Evolutionary conservation across 2,888 invertebrate species (phyloP).

Genomic region (Cerastis leucographa): DNA sequence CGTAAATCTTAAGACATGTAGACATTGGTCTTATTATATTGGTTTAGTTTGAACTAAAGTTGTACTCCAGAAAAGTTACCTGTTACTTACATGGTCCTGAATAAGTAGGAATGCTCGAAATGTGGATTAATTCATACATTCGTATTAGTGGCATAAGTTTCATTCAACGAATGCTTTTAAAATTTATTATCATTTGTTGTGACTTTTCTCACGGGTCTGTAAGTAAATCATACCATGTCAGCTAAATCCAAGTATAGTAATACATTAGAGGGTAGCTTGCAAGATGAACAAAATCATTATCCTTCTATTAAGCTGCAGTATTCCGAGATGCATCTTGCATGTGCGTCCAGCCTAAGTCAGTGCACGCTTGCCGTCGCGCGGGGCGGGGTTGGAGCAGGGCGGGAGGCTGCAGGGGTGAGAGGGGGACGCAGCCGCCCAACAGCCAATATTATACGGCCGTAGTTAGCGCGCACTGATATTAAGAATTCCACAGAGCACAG

Average conservation of each 20-base stretch:
- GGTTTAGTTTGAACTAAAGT: not conserved
- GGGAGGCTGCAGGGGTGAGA: slow-evolving; percentile 43
- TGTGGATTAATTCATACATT: not conserved
- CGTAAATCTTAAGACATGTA: not conserved
- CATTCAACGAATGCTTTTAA: not conserved
- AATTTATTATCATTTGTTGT: not conserved
- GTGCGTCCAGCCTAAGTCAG: slow-evolving; percentile 68
- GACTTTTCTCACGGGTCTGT: not conserved
- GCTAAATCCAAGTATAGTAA: not conserved
- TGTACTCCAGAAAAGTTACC: not conserved
- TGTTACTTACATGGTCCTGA: not conserved
- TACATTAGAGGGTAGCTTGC: not conserved
- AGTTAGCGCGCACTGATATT: slow-evolving; percentile 90
- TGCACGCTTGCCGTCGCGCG: slow-evolving; percentile 44
- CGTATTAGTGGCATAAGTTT: not conserved
- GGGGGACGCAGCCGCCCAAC: slow-evolving; percentile 68
- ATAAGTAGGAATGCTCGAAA: not conserved
- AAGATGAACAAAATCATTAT: not conserved
- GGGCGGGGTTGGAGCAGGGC: slow-evolving; percentile 30
- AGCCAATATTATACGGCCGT: slow-evolving; percentile 88
- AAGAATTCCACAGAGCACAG: slow-evolving; percentile 87
- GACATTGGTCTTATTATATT: not conserved
- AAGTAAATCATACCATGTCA: not conserved
- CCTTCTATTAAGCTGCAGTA: not conserved
- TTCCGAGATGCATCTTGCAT: slow-evolving; percentile 60